Percentiles rank a stretch among this genome's conserved stretches.
phyloP scores from a whole-genome alignment of 2,888 invertebrate genomes.

The Napeogenes sylphis region DNA sequence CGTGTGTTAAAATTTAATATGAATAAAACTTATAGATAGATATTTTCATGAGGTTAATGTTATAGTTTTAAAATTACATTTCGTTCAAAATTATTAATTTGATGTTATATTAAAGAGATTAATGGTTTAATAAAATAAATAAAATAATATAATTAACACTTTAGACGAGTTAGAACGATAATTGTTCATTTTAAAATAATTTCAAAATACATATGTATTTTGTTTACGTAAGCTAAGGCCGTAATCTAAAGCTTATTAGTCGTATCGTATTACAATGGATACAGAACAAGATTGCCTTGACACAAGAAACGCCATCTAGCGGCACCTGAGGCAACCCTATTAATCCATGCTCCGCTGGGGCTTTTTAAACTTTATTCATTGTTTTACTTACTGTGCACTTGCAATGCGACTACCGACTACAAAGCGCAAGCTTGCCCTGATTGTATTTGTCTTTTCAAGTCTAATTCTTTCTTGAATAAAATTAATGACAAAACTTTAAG shows the following conservation, averaged over 20 bases:
- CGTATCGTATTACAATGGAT: conserved; percentile 37
- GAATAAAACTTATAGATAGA: no score
- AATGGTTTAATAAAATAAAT: no score
- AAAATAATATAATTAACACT: no score
- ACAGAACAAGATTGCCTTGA: conserved; percentile 34
- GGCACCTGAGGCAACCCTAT: conserved; percentile 53
- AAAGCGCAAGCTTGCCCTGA: conserved; percentile 47
- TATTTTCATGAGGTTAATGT: no score
- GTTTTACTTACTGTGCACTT: conserved; percentile 58
- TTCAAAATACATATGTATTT: no score
- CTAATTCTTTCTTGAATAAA: conserved; percentile 29
- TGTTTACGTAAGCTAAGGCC: no score
- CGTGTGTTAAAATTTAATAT: no score
- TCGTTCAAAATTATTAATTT: no score
- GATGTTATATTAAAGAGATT: no score
- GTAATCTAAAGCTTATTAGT: not conserved
- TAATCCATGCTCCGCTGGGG: conserved; percentile 51
- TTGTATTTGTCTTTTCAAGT: conserved; percentile 50
- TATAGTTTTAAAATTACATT: no score
- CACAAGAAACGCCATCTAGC: conserved; percentile 42
- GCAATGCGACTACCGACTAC: conserved; percentile 29
- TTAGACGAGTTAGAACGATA: no score
- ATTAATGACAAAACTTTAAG: conserved; percentile 14
- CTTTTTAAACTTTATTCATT: conserved; percentile 69
- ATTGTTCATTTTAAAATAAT: no score